Percentiles rank a stretch among this genome's conserved stretches.
phyloP scores from a whole-genome alignment of 2,113 vertebrate genomes.

The Ptilonorhynchus violaceus region DNA sequence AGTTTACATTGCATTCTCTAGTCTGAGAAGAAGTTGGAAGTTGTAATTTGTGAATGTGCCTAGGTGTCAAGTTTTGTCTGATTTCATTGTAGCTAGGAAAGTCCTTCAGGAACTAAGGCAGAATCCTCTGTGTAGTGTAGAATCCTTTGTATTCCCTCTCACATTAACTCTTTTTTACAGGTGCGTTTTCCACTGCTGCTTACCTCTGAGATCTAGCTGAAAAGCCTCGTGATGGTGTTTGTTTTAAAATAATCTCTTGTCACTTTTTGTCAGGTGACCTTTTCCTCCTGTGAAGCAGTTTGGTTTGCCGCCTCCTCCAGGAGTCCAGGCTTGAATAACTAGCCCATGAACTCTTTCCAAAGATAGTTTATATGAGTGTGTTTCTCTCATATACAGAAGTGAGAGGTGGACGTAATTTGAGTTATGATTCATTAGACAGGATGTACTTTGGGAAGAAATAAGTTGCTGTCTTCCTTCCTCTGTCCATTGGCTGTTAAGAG shows the following conservation, averaged over 20 bases:
- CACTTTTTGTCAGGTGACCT: neutral
- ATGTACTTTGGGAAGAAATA: neutral
- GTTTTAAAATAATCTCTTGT: neutral
- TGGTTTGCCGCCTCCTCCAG: neutral
- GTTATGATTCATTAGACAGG: neutral
- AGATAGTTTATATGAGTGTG: neutral
- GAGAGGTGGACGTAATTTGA: neutral
- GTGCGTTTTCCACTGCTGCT: fast-evolving
- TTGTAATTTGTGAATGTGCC: neutral
- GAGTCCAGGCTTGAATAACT: neutral
- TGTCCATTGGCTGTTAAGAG: neutral
- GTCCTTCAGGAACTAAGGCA: neutral
- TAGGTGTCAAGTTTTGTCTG: neutral
- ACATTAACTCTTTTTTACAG: neutral
- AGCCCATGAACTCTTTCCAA: neutral
- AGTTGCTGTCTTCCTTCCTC: neutral
- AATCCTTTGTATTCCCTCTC: neutral
- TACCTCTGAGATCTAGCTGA: neutral
- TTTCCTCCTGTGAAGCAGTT: neutral
- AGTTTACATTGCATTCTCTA: neutral
- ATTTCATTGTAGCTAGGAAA: neutral
- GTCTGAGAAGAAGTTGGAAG: neutral
- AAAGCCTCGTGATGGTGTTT: neutral
- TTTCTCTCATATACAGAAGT: neutral
- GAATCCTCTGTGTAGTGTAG: neutral